Evolutionary conservation across 2,113 vertebrate genomes (phyloP).

Genomic region (Girardinichthys multiradiatus): DNA sequence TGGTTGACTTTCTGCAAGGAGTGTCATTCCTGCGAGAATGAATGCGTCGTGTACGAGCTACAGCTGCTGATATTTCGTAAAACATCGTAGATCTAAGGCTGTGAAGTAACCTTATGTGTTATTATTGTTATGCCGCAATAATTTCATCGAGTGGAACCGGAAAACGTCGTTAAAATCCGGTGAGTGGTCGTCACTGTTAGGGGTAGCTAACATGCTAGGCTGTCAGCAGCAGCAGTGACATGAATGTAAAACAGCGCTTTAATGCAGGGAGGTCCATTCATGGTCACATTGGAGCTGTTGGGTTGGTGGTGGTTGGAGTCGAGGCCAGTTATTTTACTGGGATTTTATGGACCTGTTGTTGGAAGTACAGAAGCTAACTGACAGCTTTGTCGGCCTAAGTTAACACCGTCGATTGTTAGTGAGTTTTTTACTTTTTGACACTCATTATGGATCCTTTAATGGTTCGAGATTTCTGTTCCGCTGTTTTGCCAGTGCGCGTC

Average conservation of each 20-base stretch:
- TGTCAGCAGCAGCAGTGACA: not conserved
- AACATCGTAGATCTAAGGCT: not conserved
- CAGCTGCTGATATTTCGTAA: not conserved
- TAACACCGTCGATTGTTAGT: not conserved
- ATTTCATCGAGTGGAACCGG: conserved; percentile 11
- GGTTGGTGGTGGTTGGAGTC: not conserved
- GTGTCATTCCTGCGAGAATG: conserved; percentile 28
- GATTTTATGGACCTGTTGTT: not conserved
- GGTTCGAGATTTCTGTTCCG: not conserved
- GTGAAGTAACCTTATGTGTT: not conserved
- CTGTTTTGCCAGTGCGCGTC: not conserved
- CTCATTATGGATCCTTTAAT: not conserved
- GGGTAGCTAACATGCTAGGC: conserved; percentile 20
- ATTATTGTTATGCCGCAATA: conserved; percentile 22
- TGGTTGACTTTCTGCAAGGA: conserved; percentile 40
- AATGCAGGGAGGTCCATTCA: not conserved
- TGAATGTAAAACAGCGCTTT: not conserved
- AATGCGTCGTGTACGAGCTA: conserved; percentile 1
- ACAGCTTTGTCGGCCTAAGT: not conserved
- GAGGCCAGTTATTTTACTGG: not conserved
- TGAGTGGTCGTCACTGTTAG: conserved; percentile 41
- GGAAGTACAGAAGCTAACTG: not conserved
- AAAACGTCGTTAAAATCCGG: conserved; percentile 27
- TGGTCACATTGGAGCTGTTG: not conserved
- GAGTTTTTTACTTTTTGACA: not conserved